A percentile compares a stretch with the other conserved stretches of the same genome.
These are phyloP conservation scores for Doryteuthis pealeii DNA, from an alignment of 1,140 invertebrate genomes.

Conservation along the genomic window DNA sequence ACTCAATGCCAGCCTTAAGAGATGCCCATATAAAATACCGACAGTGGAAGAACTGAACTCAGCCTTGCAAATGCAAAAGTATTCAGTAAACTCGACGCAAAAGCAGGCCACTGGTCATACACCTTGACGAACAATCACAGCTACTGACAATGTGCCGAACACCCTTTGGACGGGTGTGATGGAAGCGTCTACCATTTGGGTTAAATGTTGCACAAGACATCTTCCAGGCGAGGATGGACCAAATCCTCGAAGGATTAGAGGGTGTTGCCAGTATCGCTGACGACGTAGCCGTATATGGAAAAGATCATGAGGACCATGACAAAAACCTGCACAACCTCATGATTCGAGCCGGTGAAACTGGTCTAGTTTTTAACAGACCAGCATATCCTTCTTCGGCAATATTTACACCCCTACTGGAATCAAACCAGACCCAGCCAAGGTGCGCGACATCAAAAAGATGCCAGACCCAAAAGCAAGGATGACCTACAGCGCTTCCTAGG, in stretches of 20 bases:
- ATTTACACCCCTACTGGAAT: conserved; percentile 49
- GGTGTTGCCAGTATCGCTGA: conserved; percentile 54
- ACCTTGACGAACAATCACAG: conserved; percentile 36
- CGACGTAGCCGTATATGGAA: conserved; percentile 54
- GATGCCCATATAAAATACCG: no score
- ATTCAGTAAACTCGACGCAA: conserved; percentile 40
- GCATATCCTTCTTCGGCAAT: conserved; percentile 57
- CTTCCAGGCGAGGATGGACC: no score
- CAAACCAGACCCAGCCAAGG: conserved; percentile 53
- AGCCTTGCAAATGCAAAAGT: conserved; percentile 1
- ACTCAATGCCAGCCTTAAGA: no score
- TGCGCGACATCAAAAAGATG: conserved; percentile 44
- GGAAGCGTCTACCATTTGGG: conserved; percentile 1
- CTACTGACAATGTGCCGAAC: conserved; percentile 39
- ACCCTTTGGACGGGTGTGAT: conserved; percentile 20
- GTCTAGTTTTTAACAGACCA: conserved; percentile 24
- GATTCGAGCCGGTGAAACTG: conserved; percentile 20
- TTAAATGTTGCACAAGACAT: no score
- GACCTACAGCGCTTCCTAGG: conserved; percentile 33
- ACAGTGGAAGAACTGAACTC: no score
- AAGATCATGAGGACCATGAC: conserved; percentile 25
- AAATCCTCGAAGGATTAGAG: conserved; percentile 19
- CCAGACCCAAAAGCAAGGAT: conserved; percentile 34
- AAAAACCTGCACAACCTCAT: conserved; percentile 18
- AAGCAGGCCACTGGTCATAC: conserved; percentile 50